Percentiles rank a stretch among this genome's conserved stretches.
phyloP scores from a whole-genome alignment of 2,888 invertebrate genomes.

The Epirrhoe alternata region DNA sequence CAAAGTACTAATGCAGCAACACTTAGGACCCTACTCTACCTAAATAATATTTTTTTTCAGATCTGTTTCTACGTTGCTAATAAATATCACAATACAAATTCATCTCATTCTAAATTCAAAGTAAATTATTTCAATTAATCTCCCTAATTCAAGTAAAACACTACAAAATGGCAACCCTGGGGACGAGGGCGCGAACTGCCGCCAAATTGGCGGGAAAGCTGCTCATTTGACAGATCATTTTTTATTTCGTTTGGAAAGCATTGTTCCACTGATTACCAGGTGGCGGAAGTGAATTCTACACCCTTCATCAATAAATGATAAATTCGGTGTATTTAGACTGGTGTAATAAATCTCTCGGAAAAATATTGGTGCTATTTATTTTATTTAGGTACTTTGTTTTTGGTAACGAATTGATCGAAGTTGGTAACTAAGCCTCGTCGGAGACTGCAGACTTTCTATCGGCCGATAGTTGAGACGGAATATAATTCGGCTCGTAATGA shows the following conservation, averaged over 20 bases:
- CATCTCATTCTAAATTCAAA: too few relatives aligned
- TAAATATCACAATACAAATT: too few relatives aligned
- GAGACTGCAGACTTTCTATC: too few relatives aligned
- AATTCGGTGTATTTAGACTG: constrained; percentile 21
- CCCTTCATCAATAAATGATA: constrained; percentile 33
- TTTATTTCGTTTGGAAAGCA: constrained; percentile 77
- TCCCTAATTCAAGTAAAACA: constrained; percentile 44
- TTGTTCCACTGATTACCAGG: constrained; percentile 76
- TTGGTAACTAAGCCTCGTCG: too few relatives aligned
- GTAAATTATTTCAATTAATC: too few relatives aligned
- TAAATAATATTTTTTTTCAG: too few relatives aligned
- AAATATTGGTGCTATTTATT: not conserved
- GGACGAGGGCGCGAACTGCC: constrained; percentile 67
- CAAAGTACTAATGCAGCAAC: too few relatives aligned
- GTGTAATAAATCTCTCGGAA: not conserved
- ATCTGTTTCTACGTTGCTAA: too few relatives aligned
- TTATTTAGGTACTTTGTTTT: not conserved
- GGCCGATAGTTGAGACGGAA: too few relatives aligned
- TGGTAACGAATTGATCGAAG: too few relatives aligned
- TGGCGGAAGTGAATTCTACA: constrained; percentile 71
- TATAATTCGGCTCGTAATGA: too few relatives aligned
- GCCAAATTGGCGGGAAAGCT: constrained; percentile 80
- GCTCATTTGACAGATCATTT: constrained; percentile 80
- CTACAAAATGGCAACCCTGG: constrained; percentile 55
- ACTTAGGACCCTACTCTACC: too few relatives aligned